Evolutionary conservation across 2,888 invertebrate genomes (phyloP), one percentile per base, ranked within the genome.

Genomic region (Ormyrus thymus): DNA sequence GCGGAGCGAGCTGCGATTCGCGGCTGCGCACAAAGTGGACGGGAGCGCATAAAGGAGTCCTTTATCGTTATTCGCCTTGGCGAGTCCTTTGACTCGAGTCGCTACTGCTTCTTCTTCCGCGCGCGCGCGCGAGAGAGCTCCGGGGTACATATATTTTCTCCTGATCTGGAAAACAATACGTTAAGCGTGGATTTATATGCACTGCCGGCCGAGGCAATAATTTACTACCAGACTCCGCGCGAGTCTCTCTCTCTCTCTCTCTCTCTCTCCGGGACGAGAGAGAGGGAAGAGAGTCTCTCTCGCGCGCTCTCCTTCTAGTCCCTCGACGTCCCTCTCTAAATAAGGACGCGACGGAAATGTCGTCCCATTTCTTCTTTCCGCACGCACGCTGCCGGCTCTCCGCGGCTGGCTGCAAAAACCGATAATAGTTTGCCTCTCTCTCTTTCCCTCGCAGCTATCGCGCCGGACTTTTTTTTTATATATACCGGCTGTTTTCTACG

Each of bases 101-200:
- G 46, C 10, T 68, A 56, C 55, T 43, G 50, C 75, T 61, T 50
- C 55, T 56, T 5, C 79, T 78, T 79, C 72, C 58, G 50, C n/a
- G 7, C 58, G 9, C 11, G 29, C 51, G n/a, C 65, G 11, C 58
- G 69, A 3, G 29, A 29, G 29, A 29, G 29, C 29, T 82, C 69
- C 80, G 79, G 83, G 85, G 84, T 85, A 87, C 86, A 88, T 89
- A 89, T 88, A 89, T 89, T 90, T 88, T 82, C 88, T 88, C 89
- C 88, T 87, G 89, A 90, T 90, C 89, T 89, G 88, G 89, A 89
- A 89, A 89, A 89, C 89, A 90, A 90, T 90, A 89, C 86, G 86
- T 86, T 86, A 86, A 86, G 84, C 85, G 84, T 85, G 84, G 86
- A 89, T 90, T 89, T 90, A 89, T 89, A 87, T 87, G 86, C 87